These are phyloP conservation scores for Pangasius larnaudii DNA, from an alignment of 2,797 vertebrate species.

Conservation along the genomic window DNA sequence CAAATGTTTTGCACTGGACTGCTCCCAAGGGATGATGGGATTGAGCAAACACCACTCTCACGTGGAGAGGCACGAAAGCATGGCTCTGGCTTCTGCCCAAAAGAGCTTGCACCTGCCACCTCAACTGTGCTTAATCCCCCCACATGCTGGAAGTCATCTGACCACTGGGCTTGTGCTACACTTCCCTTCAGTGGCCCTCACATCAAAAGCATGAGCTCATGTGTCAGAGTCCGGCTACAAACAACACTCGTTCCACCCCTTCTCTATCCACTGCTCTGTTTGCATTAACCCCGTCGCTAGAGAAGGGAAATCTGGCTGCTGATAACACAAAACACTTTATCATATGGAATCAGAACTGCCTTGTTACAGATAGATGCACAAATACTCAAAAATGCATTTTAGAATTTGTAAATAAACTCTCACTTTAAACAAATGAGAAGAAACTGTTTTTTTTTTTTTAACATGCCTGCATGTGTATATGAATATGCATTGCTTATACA, in stretches of 20 bases:
- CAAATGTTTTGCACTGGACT: slow-evolving; percentile 21
- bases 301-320: slow-evolving; percentile 10
- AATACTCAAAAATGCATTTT: background rate
- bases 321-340: background rate
- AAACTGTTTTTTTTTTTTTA: background rate
- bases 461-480: background rate
- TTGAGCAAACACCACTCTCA: slow-evolving; percentile 30
- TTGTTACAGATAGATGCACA: background rate
- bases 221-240: slow-evolving; percentile 75
- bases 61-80: slow-evolving; percentile 32
- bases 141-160: slow-evolving; percentile 80
- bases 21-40: slow-evolving; percentile 32
- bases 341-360: background rate
- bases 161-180: slow-evolving; percentile 69
- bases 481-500: background rate
- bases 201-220: slow-evolving; percentile 75
- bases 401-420: background rate
- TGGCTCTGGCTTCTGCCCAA: slow-evolving; percentile 44
- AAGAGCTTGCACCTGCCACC: slow-evolving; percentile 74
- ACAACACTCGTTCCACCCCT: slow-evolving; percentile 67
- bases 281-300: slow-evolving; percentile 21
- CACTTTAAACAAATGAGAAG: background rate
- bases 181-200: slow-evolving; percentile 72
- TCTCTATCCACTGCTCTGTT: slow-evolving; percentile 26
- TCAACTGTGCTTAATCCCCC: slow-evolving; percentile 73